Percentiles rank a stretch among this genome's conserved stretches.
Conservation (phyloP, 2,888 invertebrate species). For the Operophtera brumata region DNA sequence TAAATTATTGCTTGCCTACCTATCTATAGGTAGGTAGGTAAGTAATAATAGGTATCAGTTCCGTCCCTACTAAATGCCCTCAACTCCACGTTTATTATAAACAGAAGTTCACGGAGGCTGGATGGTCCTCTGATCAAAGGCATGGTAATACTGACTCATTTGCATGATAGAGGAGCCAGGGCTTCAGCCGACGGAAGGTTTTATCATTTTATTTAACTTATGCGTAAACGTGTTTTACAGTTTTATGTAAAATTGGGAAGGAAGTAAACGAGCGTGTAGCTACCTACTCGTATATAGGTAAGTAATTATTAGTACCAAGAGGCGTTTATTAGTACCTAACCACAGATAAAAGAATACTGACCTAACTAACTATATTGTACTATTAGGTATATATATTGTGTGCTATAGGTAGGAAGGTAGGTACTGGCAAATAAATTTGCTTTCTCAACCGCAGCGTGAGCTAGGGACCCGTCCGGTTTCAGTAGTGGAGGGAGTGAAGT, state of each 20-base stretch:
- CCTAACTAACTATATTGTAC: no score
- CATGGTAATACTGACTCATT: constrained; percentile 16
- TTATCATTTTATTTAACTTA: constrained; percentile 13
- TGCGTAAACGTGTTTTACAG: constrained; percentile 17
- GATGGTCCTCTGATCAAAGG: constrained; percentile 12
- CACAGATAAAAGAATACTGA: no score
- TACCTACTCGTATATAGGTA: no score
- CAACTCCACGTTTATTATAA: constrained; percentile 1
- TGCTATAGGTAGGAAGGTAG: no score
- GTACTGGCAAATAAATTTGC: no score
- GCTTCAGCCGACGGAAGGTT: neutral
- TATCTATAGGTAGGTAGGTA: no score
- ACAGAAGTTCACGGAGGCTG: constrained; percentile 2
- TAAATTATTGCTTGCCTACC: no score
- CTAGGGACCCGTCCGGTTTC: no score
- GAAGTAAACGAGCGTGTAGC: neutral
- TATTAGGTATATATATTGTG: no score
- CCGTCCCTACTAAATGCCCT: neutral
- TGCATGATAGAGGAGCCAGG: constrained; percentile 13
- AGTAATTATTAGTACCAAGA: neutral
- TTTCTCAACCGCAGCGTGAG: no score
- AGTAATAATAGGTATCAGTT: neutral
- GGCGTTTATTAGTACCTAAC: no score
- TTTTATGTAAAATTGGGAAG: constrained; percentile 1
- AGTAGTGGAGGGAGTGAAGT: no score